These are phyloP conservation scores for Scolopax bukidnonensis DNA, from an alignment of 2,797 vertebrate species.

Conservation along the genomic window DNA sequence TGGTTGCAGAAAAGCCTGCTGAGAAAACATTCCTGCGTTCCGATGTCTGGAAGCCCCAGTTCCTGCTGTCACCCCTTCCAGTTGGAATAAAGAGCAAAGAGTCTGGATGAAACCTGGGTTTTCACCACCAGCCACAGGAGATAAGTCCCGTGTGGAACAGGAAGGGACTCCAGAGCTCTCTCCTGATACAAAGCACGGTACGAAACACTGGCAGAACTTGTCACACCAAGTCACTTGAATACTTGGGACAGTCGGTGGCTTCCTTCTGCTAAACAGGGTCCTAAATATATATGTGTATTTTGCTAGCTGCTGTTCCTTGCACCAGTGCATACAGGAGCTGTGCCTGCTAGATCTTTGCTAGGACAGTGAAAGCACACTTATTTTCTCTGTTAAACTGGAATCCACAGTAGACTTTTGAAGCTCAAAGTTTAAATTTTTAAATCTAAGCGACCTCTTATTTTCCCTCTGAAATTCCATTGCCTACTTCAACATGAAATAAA, in stretches of 20 bases:
- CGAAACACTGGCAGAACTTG: not conserved
- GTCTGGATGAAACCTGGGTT: not conserved
- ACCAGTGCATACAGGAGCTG: not conserved
- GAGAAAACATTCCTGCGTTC: not conserved
- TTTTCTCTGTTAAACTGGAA: slow-evolving; percentile 14
- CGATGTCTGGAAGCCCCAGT: not conserved
- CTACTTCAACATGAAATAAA: slow-evolving; percentile 31
- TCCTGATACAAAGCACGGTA: not conserved
- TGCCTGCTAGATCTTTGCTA: slow-evolving; percentile 17
- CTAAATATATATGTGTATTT: not conserved
- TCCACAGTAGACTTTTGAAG: not conserved
- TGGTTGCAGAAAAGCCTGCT: not conserved
- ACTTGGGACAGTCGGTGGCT: not conserved
- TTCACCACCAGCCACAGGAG: not conserved
- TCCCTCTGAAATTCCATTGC: slow-evolving; percentile 19
- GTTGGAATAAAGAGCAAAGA: not conserved
- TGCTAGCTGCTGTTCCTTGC: slow-evolving; percentile 33
- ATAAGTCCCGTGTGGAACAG: not conserved
- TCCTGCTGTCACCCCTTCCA: not conserved
- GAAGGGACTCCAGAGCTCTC: not conserved
- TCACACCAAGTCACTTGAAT: not conserved
- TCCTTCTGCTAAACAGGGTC: slow-evolving; percentile 14
- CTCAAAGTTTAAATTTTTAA: not conserved
- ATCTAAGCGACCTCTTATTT: not conserved
- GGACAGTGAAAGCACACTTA: not conserved